Conservation (phyloP, 2,888 invertebrate genomes). For the Alitta virens region DNA sequence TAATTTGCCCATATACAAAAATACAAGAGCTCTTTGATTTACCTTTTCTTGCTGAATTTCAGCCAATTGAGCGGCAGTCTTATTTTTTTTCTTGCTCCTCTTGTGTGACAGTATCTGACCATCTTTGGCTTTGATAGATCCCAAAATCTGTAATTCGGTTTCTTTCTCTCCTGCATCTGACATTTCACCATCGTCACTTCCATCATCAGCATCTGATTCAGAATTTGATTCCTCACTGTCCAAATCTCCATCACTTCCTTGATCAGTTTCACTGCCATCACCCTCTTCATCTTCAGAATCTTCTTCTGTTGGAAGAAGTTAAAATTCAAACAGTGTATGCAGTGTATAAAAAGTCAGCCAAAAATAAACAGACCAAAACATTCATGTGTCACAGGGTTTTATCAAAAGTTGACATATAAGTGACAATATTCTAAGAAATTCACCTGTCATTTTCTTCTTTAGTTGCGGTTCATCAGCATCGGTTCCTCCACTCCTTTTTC, state of each 20-base stretch:
- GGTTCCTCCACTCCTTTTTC: background rate
- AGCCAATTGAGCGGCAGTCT: conserved; percentile 28
- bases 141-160: conserved; percentile 33
- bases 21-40: background rate
- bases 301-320: no score
- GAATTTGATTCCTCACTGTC: conserved; percentile 2
- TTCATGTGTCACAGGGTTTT: no score
- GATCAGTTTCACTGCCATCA: conserved; percentile 23
- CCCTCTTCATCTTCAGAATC: background rate
- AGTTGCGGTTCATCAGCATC: background rate
- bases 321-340: no score
- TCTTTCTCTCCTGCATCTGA: background rate
- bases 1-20: no score
- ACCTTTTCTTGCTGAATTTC: conserved; percentile 39
- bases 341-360: no score
- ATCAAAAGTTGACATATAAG: no score
- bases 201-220: background rate
- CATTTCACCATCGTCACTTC: background rate
- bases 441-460: background rate
- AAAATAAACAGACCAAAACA: no score
- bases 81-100: conserved; percentile 32
- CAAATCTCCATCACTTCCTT: conserved; percentile 2
- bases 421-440: no score
- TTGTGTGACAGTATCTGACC: conserved; percentile 31
- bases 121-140: conserved; percentile 33